Conservation (phyloP, 2,888 invertebrate genomes). For the Polyommatus iphigenia region DNA sequence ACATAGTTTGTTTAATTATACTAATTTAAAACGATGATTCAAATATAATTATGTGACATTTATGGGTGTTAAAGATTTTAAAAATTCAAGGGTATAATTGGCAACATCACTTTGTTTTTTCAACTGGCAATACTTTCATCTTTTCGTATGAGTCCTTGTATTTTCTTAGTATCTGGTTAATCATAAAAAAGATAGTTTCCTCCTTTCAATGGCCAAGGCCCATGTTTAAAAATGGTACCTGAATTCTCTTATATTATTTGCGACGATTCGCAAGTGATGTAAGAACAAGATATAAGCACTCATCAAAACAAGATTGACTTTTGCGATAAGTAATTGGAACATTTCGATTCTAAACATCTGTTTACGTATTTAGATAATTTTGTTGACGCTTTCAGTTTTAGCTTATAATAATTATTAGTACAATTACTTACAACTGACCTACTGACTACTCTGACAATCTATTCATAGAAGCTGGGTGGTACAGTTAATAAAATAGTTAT, state of each 20-base stretch:
- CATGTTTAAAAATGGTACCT: too few species aligned
- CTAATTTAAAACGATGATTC: not conserved
- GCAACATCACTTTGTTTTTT: not conserved
- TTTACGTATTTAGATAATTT: constrained; percentile 29
- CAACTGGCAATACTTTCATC: not conserved
- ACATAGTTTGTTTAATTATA: not conserved
- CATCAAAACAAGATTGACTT: constrained; percentile 40
- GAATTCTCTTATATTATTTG: not conserved
- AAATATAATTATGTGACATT: too few species aligned
- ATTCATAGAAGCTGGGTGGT: not conserved
- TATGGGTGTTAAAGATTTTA: too few species aligned
- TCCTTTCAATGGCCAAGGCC: not conserved
- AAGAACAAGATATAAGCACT: not conserved
- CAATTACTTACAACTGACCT: not conserved
- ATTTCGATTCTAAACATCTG: constrained; percentile 33
- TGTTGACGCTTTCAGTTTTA: constrained; percentile 1
- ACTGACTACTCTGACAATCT: not conserved
- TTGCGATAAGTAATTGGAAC: constrained; percentile 29
- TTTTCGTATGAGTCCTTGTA: not conserved
- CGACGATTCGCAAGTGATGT: constrained; percentile 3
- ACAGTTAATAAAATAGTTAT: not conserved
- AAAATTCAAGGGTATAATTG: too few species aligned
- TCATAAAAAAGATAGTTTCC: not conserved
- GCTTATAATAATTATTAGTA: constrained; percentile 10
- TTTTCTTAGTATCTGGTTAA: not conserved